These are phyloP conservation scores for Calyptommatus sinebrachiatus DNA, from an alignment of 2,113 vertebrate species.

Conservation along the genomic window DNA sequence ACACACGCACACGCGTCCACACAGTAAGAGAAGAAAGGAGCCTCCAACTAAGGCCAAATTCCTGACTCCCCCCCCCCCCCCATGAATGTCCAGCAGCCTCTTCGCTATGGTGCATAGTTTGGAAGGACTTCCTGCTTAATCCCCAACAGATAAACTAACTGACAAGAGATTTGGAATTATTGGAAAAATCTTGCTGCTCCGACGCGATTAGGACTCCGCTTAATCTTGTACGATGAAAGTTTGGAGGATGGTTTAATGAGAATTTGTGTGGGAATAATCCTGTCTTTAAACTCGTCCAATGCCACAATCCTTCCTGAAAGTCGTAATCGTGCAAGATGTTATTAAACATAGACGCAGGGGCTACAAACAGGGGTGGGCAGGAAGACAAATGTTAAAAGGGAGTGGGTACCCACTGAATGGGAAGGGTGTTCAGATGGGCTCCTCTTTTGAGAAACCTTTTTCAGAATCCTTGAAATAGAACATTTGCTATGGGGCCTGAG, in stretches of 20 bases:
- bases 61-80: conserved; percentile 2
- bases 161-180: conserved; percentile 32
- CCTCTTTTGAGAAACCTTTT: too few species aligned
- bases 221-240: conserved; percentile 22
- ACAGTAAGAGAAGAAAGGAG: background rate
- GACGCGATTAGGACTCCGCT: conserved; percentile 10
- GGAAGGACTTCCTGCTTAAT: background rate
- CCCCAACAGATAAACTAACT: conserved; percentile 18
- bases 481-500: too few species aligned
- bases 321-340: conserved; percentile 20
- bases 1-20: too few species aligned
- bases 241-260: conserved; percentile 33
- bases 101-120: conserved; percentile 12
- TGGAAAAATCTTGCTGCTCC: conserved; percentile 26
- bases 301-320: conserved; percentile 13
- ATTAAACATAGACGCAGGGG: background rate
- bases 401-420: too few species aligned
- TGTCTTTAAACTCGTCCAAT: conserved; percentile 18
- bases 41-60: background rate
- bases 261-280: conserved; percentile 24
- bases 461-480: too few species aligned
- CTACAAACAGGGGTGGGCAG: background rate
- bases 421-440: too few species aligned
- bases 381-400: background rate
- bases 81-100: background rate